Conservation (phyloP, 1,140 invertebrate species). For the Meteorus sp. region DNA sequence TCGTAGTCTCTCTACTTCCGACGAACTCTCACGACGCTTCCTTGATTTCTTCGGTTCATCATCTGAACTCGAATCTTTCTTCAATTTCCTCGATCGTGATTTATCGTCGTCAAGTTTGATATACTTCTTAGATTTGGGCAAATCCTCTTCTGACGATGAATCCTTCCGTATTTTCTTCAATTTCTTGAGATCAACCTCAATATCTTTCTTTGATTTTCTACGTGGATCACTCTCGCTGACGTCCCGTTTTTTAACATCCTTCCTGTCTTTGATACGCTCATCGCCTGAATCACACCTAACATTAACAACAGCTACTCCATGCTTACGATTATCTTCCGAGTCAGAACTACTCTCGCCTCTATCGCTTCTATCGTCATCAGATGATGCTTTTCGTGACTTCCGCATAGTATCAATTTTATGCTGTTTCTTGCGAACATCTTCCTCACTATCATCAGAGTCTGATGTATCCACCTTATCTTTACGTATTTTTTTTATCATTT, state of each 20-base stretch:
- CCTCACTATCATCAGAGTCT: conserved; percentile 59
- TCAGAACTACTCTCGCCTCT: conserved; percentile 50
- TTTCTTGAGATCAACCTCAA: conserved; percentile 58
- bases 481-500: conserved; percentile 52
- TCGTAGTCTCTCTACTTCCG: conserved; percentile 53
- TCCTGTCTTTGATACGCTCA: conserved; percentile 47
- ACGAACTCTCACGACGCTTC: conserved; percentile 54
- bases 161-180: conserved; percentile 61
- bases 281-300: conserved; percentile 39
- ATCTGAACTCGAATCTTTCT: conserved; percentile 64
- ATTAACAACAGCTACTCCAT: conserved; percentile 37
- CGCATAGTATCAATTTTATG: conserved; percentile 50
- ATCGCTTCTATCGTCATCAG: conserved; percentile 54
- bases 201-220: conserved; percentile 54
- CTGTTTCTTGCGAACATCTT: conserved; percentile 54
- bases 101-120: conserved; percentile 58
- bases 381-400: conserved; percentile 48
- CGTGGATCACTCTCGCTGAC: conserved; percentile 52
- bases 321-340: conserved; percentile 51
- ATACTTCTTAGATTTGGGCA: conserved; percentile 65
- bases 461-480: conserved; percentile 56
- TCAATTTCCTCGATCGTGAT: conserved; percentile 58
- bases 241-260: conserved; percentile 55
- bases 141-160: conserved; percentile 68
- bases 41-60: conserved; percentile 58